Conservation (phyloP, 2,888 invertebrate genomes). For the Clistopyga incitator region DNA sequence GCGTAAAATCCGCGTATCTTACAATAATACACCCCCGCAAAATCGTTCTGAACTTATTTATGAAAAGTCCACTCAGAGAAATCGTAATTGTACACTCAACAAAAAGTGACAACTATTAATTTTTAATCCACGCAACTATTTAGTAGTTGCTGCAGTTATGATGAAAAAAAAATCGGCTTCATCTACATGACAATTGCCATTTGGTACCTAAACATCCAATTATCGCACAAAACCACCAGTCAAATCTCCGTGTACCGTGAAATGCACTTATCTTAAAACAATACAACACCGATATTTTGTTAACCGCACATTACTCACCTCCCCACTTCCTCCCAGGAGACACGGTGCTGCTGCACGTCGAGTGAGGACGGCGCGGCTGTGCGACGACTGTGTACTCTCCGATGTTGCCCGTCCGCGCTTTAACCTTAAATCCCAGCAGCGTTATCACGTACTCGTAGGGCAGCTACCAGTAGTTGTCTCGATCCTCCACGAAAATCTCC, state of each 20-base stretch:
- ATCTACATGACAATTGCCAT: too few relatives aligned
- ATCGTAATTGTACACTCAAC: too few relatives aligned
- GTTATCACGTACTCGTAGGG: slow-evolving; percentile 52
- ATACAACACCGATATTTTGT: not conserved
- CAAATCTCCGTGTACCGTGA: not conserved
- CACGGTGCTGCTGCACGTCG: slow-evolving; percentile 39
- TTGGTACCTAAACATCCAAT: too few relatives aligned
- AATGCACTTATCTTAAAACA: not conserved
- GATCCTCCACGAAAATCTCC: slow-evolving; percentile 30
- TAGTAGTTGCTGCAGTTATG: too few relatives aligned
- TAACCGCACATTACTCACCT: slow-evolving; percentile 47
- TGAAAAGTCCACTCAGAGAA: too few relatives aligned
- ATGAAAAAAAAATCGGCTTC: too few relatives aligned
- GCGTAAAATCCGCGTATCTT: too few relatives aligned
- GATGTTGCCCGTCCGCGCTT: slow-evolving; percentile 37
- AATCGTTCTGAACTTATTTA: too few relatives aligned
- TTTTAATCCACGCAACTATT: too few relatives aligned
- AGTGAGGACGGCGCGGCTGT: slow-evolving; percentile 29
- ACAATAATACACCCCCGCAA: too few relatives aligned
- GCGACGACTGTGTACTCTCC: slow-evolving; percentile 27
- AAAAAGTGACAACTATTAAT: too few relatives aligned
- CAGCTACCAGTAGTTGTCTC: slow-evolving; percentile 6
- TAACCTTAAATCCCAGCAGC: slow-evolving; percentile 69
- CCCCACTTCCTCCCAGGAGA: slow-evolving; percentile 45
- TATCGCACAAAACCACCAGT: too few relatives aligned